Evolutionary conservation across 2,113 vertebrate species (phyloP).

Genomic region (Uria lomvia): DNA sequence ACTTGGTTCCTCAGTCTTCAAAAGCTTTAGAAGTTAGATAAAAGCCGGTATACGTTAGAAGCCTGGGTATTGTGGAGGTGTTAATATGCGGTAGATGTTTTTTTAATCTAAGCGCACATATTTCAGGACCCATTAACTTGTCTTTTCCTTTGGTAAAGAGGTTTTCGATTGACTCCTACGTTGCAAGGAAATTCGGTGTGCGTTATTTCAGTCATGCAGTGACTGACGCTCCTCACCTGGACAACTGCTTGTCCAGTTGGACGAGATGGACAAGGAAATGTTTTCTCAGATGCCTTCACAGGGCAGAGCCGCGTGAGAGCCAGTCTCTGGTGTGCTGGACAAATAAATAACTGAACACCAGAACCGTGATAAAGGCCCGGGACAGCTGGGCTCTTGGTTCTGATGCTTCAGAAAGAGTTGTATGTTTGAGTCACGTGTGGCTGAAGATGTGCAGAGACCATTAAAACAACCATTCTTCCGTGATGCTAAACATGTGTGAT

Average conservation of each 20-base stretch:
- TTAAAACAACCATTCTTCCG: not conserved
- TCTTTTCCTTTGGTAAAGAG: not conserved
- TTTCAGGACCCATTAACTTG: not conserved
- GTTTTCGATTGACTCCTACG: not conserved
- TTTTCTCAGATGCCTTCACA: not conserved
- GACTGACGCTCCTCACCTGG: not conserved
- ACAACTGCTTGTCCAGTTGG: not conserved
- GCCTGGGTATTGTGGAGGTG: not conserved
- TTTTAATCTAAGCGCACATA: not conserved
- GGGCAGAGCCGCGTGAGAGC: not conserved
- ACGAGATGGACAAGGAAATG: not conserved
- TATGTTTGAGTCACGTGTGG: not conserved
- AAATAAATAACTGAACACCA: not conserved
- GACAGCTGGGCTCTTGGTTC: accelerated
- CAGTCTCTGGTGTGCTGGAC: not conserved
- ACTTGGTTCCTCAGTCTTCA: not conserved
- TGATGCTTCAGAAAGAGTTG: not conserved
- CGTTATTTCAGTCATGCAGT: not conserved
- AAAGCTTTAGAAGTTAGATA: not conserved
- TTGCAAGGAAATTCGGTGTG: not conserved
- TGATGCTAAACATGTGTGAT: not conserved
- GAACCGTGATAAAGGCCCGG: not conserved
- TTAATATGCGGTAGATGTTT: not conserved
- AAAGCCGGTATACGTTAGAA: not conserved
- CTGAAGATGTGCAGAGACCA: not conserved